These are phyloP conservation scores for Ceyx cyanopectus DNA, from an alignment of 2,113 vertebrate genomes.

Conservation along the genomic window DNA sequence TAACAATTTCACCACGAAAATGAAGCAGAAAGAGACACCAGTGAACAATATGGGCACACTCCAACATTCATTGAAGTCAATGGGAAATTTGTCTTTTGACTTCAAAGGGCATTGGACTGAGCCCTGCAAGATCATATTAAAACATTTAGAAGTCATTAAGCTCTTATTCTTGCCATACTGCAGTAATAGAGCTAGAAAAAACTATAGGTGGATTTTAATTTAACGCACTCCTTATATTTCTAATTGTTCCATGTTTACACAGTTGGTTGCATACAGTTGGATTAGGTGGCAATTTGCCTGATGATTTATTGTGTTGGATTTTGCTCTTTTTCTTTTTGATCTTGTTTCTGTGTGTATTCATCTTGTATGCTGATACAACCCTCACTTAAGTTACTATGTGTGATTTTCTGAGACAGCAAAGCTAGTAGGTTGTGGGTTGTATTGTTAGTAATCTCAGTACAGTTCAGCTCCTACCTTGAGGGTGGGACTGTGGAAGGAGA, in stretches of 20 bases:
- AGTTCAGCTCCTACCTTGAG: neutral
- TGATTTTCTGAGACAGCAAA: neutral
- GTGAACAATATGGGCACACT: neutral
- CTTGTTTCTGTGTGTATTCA: neutral
- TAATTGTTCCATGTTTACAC: neutral
- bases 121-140: neutral
- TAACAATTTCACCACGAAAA: slow-evolving; percentile 33
- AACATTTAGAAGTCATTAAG: neutral
- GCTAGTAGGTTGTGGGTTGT: neutral
- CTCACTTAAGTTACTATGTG: neutral
- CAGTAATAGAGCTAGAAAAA: neutral
- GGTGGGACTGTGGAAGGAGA: neutral
- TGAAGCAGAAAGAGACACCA: neutral
- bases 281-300: neutral
- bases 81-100: slow-evolving; percentile 7
- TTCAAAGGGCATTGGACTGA: slow-evolving; percentile 9
- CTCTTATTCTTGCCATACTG: neutral
- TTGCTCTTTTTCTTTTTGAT: neutral
- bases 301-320: neutral
- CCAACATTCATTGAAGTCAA: neutral
- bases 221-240: neutral
- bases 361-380: neutral
- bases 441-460: neutral
- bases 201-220: slow-evolving; percentile 13
- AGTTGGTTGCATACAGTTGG: neutral